phyloP scores from a whole-genome alignment of 2,888 invertebrate genomes.

The Plagodis pulveraria region DNA sequence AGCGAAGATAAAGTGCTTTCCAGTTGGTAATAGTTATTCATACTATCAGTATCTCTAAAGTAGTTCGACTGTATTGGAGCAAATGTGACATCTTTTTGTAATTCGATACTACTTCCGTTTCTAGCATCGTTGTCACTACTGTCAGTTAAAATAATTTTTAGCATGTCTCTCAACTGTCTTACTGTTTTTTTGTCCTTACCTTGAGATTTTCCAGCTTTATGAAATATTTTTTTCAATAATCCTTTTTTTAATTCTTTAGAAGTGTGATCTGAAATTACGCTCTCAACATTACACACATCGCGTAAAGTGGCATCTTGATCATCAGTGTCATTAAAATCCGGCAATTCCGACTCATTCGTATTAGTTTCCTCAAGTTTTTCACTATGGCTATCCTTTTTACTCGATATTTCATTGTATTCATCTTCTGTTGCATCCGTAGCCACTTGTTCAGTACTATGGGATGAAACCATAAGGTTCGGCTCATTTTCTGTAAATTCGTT shows the following conservation, averaged over 20 bases:
- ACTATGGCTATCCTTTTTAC: conserved; percentile 27
- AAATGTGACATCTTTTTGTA: conserved; percentile 52
- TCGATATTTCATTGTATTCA: conserved; percentile 18
- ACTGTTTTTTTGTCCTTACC: conserved; percentile 50
- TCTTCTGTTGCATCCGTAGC: conserved; percentile 31
- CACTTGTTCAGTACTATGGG: conserved; percentile 30
- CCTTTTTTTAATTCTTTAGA: conserved; percentile 57
- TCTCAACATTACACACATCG: conserved; percentile 32
- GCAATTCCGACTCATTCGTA: conserved; percentile 28
- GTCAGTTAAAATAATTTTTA: conserved; percentile 61
- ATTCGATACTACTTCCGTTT: conserved; percentile 41
- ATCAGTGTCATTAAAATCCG: conserved; percentile 32
- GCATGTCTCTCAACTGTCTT: conserved; percentile 51
- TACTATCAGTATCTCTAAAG: conserved; percentile 55
- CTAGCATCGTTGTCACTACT: conserved; percentile 54
- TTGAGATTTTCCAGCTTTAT: conserved; percentile 48
- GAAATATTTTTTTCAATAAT: conserved; percentile 58
- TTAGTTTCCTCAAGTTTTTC: conserved; percentile 27
- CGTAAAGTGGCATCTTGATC: conserved; percentile 34
- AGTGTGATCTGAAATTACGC: conserved; percentile 36
- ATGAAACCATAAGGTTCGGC: conserved; percentile 29
- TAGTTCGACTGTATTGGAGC: conserved; percentile 53
- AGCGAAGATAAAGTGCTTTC: conserved; percentile 42
- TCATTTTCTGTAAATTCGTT: conserved; percentile 28
- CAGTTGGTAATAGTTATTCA: conserved; percentile 54